Percentiles rank a stretch among this genome's conserved stretches.
Evolutionary conservation across 2,888 invertebrate species (phyloP).

Genomic region (Saturnia pavonia): DNA sequence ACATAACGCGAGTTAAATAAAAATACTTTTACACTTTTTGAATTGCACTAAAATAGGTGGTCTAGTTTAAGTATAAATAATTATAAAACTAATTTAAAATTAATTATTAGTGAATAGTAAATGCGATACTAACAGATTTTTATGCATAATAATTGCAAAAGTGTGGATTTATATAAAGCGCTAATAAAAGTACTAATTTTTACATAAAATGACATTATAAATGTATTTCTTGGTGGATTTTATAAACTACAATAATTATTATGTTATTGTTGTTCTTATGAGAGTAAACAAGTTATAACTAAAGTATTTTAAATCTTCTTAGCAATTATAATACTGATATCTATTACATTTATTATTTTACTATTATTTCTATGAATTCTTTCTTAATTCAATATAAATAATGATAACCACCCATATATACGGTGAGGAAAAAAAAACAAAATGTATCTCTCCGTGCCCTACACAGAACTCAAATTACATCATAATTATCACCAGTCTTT

Average conservation of each 20-base stretch:
- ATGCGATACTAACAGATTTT: background rate
- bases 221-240: background rate
- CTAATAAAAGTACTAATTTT: too few relatives aligned
- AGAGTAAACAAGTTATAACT: background rate
- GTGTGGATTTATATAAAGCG: background rate
- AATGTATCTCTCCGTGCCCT: background rate
- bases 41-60: background rate
- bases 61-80: background rate
- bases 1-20: background rate
- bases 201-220: background rate
- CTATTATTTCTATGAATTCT: background rate
- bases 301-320: background rate
- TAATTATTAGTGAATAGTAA: background rate
- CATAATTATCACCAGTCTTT: slow-evolving; percentile 4
- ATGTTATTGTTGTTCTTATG: background rate
- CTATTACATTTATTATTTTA: background rate
- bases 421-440: background rate
- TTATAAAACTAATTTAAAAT: background rate
- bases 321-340: background rate
- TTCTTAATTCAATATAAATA: too few relatives aligned
- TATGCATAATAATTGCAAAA: background rate
- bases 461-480: background rate
- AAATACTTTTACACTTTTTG: slow-evolving; percentile 1
- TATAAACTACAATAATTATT: background rate
- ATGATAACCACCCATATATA: too few relatives aligned